phyloP scores from a whole-genome alignment of 2,113 vertebrate genomes.

The Synodontis membranacea region DNA sequence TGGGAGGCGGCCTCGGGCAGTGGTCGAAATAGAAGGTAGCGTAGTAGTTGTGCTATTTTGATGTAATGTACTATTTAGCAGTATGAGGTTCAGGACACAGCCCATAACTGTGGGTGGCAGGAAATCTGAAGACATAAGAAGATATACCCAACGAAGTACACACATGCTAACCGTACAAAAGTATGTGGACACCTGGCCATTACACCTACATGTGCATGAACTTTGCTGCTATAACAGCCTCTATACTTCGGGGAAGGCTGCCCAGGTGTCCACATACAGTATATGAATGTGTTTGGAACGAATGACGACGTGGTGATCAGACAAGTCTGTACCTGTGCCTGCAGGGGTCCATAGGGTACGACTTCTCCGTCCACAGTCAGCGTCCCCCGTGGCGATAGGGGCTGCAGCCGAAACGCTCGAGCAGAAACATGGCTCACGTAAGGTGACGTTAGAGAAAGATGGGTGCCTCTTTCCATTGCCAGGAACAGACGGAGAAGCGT shows the following conservation, averaged over 20 bases:
- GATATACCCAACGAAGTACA: too few species aligned
- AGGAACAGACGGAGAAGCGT: constrained; percentile 83
- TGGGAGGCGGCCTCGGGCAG: background rate
- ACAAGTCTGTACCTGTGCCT: constrained; percentile 77
- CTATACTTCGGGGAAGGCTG: background rate
- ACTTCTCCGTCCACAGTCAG: constrained; percentile 88
- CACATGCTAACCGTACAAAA: too few species aligned
- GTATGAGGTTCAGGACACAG: background rate
- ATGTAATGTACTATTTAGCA: background rate
- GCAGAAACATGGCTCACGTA: constrained; percentile 80
- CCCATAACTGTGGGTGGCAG: background rate
- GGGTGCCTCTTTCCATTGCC: constrained; percentile 85
- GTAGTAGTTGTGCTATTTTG: background rate
- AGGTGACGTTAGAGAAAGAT: constrained; percentile 79
- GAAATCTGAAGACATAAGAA: background rate
- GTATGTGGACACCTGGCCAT: background rate
- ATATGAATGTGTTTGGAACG: background rate
- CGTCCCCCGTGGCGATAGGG: constrained; percentile 80
- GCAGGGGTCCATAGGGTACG: constrained; percentile 86
- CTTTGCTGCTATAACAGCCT: background rate
- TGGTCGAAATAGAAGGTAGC: background rate
- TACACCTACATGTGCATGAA: background rate
- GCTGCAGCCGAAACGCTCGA: constrained; percentile 86
- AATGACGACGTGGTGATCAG: background rate
- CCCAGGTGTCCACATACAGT: background rate